Evolutionary conservation across 2,888 invertebrate species (phyloP), one percentile per base, ranked within the genome.

Genomic region (Callyntrura guangdongensis): DNA sequence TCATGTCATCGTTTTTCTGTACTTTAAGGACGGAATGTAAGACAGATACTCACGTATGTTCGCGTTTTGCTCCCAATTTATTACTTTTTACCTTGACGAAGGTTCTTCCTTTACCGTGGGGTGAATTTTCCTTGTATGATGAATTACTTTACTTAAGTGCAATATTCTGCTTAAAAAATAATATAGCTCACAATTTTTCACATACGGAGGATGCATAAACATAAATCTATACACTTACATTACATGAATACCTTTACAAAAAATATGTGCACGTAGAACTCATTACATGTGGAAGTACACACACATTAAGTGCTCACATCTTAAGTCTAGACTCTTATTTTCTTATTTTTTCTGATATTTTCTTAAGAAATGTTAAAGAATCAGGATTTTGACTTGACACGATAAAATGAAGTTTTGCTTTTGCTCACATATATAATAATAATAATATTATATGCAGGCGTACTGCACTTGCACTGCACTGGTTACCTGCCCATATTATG

Each of bases 31-130:
- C 36, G 36, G 36, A 36, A 36, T 36, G 36, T 36, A 36, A 36
- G 3, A 6, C 36, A 36, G 3, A 36, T 36, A 36, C 36, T 4
- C 36, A 36, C 36, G 11, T 9, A n/a, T 9, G 53, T n/a, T 53
- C 53, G 36, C 36, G 2, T 36, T 27, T n/a, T 36, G 27, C 45
- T 72, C 25, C 45, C 47, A 36, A 36, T 36, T 36, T 36, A 36
- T 36, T 36, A 36, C 45, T 45, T 45, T n/a, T 72, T 72, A 72
- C 47, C 81, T 81, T 59, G 81, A 59, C 81, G 59, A 59, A 36
- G 6, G 2, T 36, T 36, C 6, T 36, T 6, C 6, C 36, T 36
- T 36, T 36, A 36, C 36, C 6, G 36, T 36, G 36, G 6, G 6
- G 36, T 36, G 36, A 4, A 81, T 81, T 59, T 81, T 72, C 72